Evolutionary conservation across 92 coral and sea anemone genomes (phyloP).

Genomic region (Diadumene lineata): DNA sequence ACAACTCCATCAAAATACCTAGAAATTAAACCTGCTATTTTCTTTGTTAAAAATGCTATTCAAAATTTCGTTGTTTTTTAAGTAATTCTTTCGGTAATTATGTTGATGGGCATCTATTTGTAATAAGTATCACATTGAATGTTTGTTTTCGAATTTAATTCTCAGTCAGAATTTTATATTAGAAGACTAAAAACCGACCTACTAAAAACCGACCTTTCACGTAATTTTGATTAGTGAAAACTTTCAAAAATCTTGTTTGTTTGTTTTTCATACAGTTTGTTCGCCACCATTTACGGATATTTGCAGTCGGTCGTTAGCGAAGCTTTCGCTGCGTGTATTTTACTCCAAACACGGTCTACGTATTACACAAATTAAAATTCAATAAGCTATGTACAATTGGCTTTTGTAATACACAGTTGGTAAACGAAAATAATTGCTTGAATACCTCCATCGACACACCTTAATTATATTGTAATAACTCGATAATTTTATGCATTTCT

Average conservation of each 20-base stretch:
- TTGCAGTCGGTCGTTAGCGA: not conserved
- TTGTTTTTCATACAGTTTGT: not conserved
- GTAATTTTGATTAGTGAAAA: not conserved
- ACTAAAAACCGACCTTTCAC: not conserved
- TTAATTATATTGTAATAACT: not conserved
- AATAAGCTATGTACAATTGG: not conserved
- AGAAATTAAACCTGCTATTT: no score
- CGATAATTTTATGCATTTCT: not conserved
- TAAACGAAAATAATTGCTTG: not conserved
- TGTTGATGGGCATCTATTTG: no score
- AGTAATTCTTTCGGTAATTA: no score
- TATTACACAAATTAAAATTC: conserved; percentile 1
- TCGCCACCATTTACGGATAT: conserved; percentile 6
- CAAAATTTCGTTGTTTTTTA: no score
- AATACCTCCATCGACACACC: conserved; percentile 13
- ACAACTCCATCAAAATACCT: not conserved
- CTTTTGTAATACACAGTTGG: not conserved
- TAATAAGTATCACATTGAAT: no score
- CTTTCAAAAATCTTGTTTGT: not conserved
- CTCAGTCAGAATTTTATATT: no score
- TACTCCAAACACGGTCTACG: not conserved
- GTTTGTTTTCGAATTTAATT: no score
- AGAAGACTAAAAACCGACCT: not conserved
- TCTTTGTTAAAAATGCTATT: no score
- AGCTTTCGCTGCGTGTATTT: not conserved